phyloP scores from a whole-genome alignment of 1,140 invertebrate species.

The Drosophila ficusphila region DNA sequence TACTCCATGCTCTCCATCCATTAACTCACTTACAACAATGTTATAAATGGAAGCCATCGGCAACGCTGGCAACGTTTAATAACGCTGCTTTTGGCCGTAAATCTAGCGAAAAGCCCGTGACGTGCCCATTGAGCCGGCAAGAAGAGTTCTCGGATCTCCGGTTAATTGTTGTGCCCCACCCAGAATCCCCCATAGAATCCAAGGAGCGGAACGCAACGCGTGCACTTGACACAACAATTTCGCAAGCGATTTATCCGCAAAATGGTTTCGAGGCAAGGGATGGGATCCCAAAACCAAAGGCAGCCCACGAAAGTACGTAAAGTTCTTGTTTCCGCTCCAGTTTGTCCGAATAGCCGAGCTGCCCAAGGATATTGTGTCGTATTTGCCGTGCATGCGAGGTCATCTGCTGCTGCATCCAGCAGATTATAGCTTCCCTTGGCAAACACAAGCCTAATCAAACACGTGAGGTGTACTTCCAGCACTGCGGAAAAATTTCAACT shows the following conservation, averaged over 20 bases:
- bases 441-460: slow-evolving; percentile 17
- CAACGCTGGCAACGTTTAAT: slow-evolving; percentile 63
- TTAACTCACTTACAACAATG: slow-evolving; percentile 10
- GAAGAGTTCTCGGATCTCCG: slow-evolving; percentile 21
- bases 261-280: too few relatives aligned
- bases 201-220: slow-evolving; percentile 8
- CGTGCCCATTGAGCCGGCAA: slow-evolving; percentile 55
- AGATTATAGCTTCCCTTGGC: not conserved
- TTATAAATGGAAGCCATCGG: slow-evolving; percentile 61
- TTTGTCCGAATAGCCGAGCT: slow-evolving; percentile 25
- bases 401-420: not conserved
- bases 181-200: not conserved
- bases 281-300: not conserved
- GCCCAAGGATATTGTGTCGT: slow-evolving; percentile 5
- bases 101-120: slow-evolving; percentile 52
- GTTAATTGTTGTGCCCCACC: slow-evolving; percentile 55
- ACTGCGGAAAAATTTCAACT: not conserved
- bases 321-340: slow-evolving; percentile 46
- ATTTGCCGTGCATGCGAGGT: not conserved
- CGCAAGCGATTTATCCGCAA: slow-evolving; percentile 54
- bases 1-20: not conserved
- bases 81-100: slow-evolving; percentile 61
- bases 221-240: slow-evolving; percentile 74
- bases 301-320: slow-evolving; percentile 1
- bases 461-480: not conserved